These are phyloP conservation scores for Pediacus dermestoides DNA, from an alignment of 2,888 invertebrate species.

Conservation along the genomic window DNA sequence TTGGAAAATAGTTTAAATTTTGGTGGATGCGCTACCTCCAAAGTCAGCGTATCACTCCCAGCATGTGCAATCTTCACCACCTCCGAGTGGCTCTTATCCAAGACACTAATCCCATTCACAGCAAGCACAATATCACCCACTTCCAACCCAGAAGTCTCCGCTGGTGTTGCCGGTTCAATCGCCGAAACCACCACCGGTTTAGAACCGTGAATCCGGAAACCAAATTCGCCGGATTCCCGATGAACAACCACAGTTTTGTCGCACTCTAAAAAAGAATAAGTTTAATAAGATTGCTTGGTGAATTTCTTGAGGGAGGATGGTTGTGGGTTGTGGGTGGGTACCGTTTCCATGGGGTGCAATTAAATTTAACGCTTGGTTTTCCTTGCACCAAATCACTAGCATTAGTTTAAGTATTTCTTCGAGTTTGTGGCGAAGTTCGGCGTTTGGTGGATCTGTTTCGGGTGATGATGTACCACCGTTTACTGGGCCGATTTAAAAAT, in stretches of 20 bases:
- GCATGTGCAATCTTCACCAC: slow-evolving; percentile 89
- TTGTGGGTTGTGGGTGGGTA: no score
- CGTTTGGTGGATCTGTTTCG: slow-evolving; percentile 32
- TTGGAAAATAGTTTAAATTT: neutral
- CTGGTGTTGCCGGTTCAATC: slow-evolving; percentile 91
- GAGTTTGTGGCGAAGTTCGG: slow-evolving; percentile 61
- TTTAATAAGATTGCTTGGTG: no score
- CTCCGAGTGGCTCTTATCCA: slow-evolving; percentile 90
- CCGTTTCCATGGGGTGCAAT: slow-evolving; percentile 20
- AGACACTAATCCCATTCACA: slow-evolving; percentile 84
- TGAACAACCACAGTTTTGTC: slow-evolving; percentile 83
- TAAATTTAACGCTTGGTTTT: slow-evolving; percentile 58
- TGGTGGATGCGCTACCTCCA: slow-evolving; percentile 58
- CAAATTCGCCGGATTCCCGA: slow-evolving; percentile 84
- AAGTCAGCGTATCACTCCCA: slow-evolving; percentile 78
- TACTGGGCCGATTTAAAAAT: no score
- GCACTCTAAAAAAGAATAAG: slow-evolving; percentile 65
- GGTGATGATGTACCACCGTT: no score
- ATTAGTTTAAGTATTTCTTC: slow-evolving; percentile 78
- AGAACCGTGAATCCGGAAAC: slow-evolving; percentile 92
- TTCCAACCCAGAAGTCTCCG: slow-evolving; percentile 86
- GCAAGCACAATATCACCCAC: slow-evolving; percentile 92
- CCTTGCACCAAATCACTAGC: slow-evolving; percentile 79
- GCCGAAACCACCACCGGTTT: slow-evolving; percentile 95
- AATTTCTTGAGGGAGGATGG: neutral